Percentiles rank a stretch among this genome's conserved stretches.
Evolutionary conservation across 2,888 invertebrate species (phyloP).

Genomic region (Tenodera sinensis): DNA sequence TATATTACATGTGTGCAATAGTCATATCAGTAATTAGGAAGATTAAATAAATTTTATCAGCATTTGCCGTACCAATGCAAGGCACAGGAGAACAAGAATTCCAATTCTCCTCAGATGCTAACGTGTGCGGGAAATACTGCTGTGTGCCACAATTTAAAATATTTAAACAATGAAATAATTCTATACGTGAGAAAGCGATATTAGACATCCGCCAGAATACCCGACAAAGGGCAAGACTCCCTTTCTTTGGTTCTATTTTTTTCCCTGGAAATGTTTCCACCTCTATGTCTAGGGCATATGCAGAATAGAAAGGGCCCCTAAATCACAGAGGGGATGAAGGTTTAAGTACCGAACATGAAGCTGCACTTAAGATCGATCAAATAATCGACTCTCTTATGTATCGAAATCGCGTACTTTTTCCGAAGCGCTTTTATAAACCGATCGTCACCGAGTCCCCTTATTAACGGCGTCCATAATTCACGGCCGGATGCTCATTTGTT

Average conservation of each 20-base stretch:
- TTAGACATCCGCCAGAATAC: neutral
- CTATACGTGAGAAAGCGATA: no score
- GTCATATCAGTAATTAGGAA: no score
- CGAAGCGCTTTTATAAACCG: neutral
- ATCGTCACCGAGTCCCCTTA: neutral
- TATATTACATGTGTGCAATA: no score
- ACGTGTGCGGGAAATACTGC: no score
- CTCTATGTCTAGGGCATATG: neutral
- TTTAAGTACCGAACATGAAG: neutral
- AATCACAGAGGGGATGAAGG: neutral
- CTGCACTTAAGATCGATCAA: neutral
- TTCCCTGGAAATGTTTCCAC: neutral
- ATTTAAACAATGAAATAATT: no score
- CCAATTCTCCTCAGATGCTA: no score
- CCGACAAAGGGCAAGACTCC: neutral
- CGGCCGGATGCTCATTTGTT: slow-evolving; percentile 24
- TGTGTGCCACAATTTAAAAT: no score
- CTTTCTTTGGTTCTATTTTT: neutral
- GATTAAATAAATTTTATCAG: no score
- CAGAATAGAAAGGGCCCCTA: neutral
- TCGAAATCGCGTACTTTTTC: neutral
- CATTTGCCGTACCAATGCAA: no score
- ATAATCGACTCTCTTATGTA: neutral
- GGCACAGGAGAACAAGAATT: no score
- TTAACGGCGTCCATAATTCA: slow-evolving; percentile 25